A percentile compares a stretch with the other conserved stretches of the same genome.
These are phyloP conservation scores for Colius striatus DNA, from an alignment of 2,113 vertebrate genomes.

Conservation along the genomic window DNA sequence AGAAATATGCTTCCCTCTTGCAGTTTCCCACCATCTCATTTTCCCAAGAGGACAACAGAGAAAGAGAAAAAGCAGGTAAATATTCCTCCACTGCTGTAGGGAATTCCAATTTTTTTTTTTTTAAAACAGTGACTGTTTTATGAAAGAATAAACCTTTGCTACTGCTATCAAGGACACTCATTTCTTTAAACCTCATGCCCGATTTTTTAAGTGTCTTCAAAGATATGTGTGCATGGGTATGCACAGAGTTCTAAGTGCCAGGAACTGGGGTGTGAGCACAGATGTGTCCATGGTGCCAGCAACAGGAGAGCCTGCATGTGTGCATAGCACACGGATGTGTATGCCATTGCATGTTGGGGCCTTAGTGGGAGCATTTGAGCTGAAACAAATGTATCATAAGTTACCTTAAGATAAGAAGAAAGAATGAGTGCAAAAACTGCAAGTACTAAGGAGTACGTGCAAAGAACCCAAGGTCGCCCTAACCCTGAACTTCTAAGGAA, in stretches of 20 bases:
- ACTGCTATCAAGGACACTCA: neutral
- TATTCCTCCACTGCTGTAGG: neutral
- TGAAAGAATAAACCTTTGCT: neutral
- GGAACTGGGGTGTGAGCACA: neutral
- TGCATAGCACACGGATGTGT: neutral
- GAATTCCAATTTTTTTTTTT: neutral
- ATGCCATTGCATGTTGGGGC: rapidly evolving
- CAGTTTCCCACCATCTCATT: neutral
- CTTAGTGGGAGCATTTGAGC: too few species aligned
- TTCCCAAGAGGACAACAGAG: neutral
- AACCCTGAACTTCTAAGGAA: too few species aligned
- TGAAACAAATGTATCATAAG: too few species aligned
- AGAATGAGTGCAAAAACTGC: too few species aligned
- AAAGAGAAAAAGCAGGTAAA: neutral
- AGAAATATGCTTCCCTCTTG: neutral
- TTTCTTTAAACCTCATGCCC: neutral
- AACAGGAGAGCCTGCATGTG: rapidly evolving
- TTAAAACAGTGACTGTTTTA: neutral
- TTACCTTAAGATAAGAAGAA: too few species aligned
- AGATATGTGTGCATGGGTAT: neutral
- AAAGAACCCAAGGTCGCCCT: too few species aligned
- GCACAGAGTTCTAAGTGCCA: neutral
- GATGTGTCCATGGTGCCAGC: neutral
- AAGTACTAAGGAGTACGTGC: too few species aligned
- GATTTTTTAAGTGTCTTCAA: neutral